Evolutionary conservation across 2,797 vertebrate genomes (phyloP).

Genomic region (Valencia hispanica): DNA sequence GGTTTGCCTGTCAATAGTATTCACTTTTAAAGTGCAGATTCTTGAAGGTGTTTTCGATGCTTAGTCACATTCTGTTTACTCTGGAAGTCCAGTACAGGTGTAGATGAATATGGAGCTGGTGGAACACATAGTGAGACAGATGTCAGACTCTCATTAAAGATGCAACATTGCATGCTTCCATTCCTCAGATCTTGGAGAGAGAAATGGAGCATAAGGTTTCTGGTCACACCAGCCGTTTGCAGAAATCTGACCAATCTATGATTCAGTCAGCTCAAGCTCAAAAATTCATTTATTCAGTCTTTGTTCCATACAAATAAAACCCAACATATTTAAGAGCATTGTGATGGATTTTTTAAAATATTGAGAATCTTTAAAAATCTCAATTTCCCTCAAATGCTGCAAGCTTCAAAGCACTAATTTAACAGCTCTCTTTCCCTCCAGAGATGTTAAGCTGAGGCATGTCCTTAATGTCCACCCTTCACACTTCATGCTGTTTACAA

Average conservation of each 20-base stretch:
- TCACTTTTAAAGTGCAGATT: slow-evolving; percentile 9
- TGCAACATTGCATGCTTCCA: slow-evolving; percentile 72
- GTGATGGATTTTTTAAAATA: slow-evolving; percentile 14
- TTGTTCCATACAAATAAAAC: no score
- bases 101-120: slow-evolving; percentile 32
- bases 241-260: slow-evolving; percentile 56
- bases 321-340: slow-evolving; percentile 1
- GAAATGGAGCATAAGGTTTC: slow-evolving; percentile 68
- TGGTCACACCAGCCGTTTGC: slow-evolving; percentile 50
- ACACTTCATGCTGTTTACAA: slow-evolving; percentile 39
- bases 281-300: slow-evolving; percentile 9
- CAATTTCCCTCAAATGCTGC: slow-evolving; percentile 22
- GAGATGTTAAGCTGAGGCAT: slow-evolving; percentile 66
- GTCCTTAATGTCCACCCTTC: slow-evolving; percentile 50
- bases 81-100: slow-evolving; percentile 40
- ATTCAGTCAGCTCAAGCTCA: slow-evolving; percentile 31
- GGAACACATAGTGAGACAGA: slow-evolving; percentile 60
- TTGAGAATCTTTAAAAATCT: neutral
- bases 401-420: slow-evolving; percentile 60
- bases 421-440: slow-evolving; percentile 47
- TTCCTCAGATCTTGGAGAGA: slow-evolving; percentile 60
- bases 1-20: neutral
- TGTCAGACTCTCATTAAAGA: slow-evolving; percentile 79
- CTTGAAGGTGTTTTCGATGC: slow-evolving; percentile 11
- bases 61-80: slow-evolving; percentile 14